These are phyloP conservation scores for Cotesia glomerata DNA, from an alignment of 1,140 invertebrate genomes.

Conservation along the genomic window DNA sequence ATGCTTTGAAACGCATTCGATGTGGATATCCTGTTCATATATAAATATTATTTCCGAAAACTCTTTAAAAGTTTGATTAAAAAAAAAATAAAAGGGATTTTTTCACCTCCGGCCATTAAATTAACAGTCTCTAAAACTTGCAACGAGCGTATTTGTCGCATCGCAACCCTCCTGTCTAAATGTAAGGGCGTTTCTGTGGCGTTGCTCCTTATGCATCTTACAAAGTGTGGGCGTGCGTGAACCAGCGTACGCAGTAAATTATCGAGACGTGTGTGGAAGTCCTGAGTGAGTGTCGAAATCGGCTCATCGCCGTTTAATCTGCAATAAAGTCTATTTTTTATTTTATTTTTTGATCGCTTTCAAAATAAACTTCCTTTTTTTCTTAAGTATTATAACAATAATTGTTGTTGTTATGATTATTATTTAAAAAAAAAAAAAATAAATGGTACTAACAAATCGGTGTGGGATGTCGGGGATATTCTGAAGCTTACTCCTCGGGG, in stretches of 20 bases:
- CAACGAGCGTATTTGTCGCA: conserved; percentile 85
- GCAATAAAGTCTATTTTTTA: conserved; percentile 28
- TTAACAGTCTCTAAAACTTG: conserved; percentile 95
- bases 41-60: conserved; percentile 24
- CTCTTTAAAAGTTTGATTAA: no score
- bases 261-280: conserved; percentile 92
- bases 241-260: conserved; percentile 89
- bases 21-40: conserved; percentile 78
- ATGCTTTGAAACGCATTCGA: conserved; percentile 94
- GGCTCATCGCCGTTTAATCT: conserved; percentile 86
- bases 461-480: conserved; percentile 89
- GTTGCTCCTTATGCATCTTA: conserved; percentile 89
- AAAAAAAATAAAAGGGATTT: background rate
- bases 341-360: background rate
- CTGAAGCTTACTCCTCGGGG: conserved; percentile 84
- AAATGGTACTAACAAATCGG: conserved; percentile 71
- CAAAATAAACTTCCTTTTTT: background rate
- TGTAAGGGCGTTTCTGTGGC: conserved; percentile 76
- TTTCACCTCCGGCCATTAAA: conserved; percentile 82
- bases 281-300: conserved; percentile 89
- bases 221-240: conserved; percentile 92
- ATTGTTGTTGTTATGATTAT: no score
- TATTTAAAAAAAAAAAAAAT: no score
- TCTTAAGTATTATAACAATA: no score
- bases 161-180: conserved; percentile 82